A percentile compares a stretch with the other conserved stretches of the same genome.
These are phyloP conservation scores for Halcyon leucocephala DNA, from an alignment of 2,797 vertebrate genomes.

Conservation along the genomic window DNA sequence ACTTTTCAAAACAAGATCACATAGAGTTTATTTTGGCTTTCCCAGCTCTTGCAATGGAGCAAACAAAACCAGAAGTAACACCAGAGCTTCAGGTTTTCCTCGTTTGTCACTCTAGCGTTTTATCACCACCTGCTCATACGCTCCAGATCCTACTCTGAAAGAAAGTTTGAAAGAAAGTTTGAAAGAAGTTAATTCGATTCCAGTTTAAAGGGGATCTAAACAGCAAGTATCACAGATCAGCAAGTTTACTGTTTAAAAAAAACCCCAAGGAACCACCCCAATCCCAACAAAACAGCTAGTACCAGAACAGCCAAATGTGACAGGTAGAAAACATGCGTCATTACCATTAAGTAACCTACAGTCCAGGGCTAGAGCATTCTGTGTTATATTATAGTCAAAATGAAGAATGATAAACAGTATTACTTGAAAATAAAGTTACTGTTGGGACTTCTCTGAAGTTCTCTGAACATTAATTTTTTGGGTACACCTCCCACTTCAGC, in stretches of 20 bases:
- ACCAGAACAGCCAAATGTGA: background rate
- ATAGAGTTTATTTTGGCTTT: background rate
- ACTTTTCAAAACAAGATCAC: background rate
- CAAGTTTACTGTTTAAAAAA: background rate
- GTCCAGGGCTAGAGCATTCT: background rate
- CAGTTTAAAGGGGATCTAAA: background rate
- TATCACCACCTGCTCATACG: conserved; percentile 96
- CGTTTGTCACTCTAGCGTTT: conserved; percentile 81
- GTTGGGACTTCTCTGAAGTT: background rate
- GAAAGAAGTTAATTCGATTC: background rate
- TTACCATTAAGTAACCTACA: background rate
- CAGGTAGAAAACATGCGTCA: background rate
- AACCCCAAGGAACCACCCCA: too few species aligned
- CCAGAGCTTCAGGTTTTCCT: background rate
- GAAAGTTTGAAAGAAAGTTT: conserved; percentile 67
- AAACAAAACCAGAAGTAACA: background rate
- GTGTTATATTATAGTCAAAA: background rate
- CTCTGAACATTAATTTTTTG: background rate
- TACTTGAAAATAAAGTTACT: background rate
- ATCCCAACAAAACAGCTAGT: background rate
- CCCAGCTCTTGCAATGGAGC: conserved; percentile 13
- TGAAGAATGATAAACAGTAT: background rate
- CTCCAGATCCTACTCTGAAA: conserved; percentile 89
- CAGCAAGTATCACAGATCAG: background rate
- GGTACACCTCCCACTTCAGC: background rate